Evolutionary conservation across 2,113 vertebrate species (phyloP), one percentile per base, ranked within the genome.

Genomic region (Rhinoderma darwinii): DNA sequence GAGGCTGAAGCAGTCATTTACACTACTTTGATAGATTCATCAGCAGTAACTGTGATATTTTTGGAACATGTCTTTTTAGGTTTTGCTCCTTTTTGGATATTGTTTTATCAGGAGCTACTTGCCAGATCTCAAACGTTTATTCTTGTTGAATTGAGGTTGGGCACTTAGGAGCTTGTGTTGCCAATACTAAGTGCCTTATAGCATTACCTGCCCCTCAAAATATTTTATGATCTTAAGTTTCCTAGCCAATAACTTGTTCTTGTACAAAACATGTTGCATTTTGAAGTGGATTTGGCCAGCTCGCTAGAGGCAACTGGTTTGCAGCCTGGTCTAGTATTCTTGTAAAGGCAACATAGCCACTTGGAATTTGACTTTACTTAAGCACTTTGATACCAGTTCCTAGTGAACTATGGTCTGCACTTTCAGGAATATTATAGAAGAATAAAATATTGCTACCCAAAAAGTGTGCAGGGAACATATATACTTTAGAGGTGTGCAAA

Each of bases 111-210:
- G 79, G 70, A 75, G 84, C 73, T 25, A 22, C 27, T 77, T 85
- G 50, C 73, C 84, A 25, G 27, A 27, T 27, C 37, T 63, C 35
- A 44, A 18, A 30, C 25, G 11, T 32, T 68, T 68, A 2, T 56
- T 39, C 37, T 75, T 37, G 3, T 44, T 77, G 30, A 66, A 41
- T 27, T 27, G 9, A 30, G 10, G 17, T 18, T 72, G 82, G 82
- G 82, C 22, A 50, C 82, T 30, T 74, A 14, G n/a, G n/a, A n/a
- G n/a, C n/a, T n/a, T n/a, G 68, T 37, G 22, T 20, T 77, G 72
- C 51, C 72, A 77, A 54, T 41, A 27, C 43, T 80, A 63, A 54
- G 76, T 86, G 84, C 84, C 84, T 86, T 86, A 86, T 77, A 73
- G 47, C 83, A 59, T 43, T 76, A 80, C 39, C 44, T 54, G 43